These are phyloP conservation scores for Thamnophis sirtalis DNA, from an alignment of 2,113 vertebrate species.

Conservation along the genomic window DNA sequence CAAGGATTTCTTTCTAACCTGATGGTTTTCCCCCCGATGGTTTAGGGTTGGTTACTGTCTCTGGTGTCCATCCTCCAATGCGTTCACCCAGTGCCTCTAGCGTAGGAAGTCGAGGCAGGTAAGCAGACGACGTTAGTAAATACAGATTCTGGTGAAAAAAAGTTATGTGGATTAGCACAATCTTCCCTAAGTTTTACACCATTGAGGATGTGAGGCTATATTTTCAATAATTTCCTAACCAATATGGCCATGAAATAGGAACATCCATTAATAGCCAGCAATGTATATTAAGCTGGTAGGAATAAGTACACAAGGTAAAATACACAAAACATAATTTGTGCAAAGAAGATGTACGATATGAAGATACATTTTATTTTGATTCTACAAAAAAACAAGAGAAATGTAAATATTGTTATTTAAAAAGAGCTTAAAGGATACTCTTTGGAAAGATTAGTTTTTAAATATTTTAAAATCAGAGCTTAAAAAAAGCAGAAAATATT, in stretches of 20 bases:
- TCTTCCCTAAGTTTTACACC: not conserved
- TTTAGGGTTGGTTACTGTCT: slow-evolving; percentile 68
- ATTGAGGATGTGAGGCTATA: not conserved
- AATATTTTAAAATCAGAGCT: slow-evolving; percentile 40
- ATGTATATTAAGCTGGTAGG: not conserved
- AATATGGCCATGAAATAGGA: not conserved
- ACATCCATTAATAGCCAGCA: not conserved
- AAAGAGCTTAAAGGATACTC: slow-evolving; percentile 10
- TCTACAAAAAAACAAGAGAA: not conserved
- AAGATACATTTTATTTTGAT: not conserved
- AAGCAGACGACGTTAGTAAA: slow-evolving; percentile 34
- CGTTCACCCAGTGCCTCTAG: slow-evolving; percentile 80
- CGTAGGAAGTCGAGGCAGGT: slow-evolving; percentile 79
- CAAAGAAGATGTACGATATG: not conserved
- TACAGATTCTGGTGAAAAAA: not conserved
- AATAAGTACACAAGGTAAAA: not conserved
- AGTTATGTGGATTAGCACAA: not conserved
- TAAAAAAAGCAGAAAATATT: slow-evolving; percentile 28
- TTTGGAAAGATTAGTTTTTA: slow-evolving; percentile 40
- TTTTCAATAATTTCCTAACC: not conserved
- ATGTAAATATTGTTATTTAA: not conserved
- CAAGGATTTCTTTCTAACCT: not conserved
- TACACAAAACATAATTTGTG: not conserved
- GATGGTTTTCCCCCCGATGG: not conserved
- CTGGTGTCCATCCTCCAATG: slow-evolving; percentile 69